Evolutionary conservation across 2,797 vertebrate species (phyloP), one percentile per base, ranked within the genome.

Genomic region (Microhierax caerulescens): DNA sequence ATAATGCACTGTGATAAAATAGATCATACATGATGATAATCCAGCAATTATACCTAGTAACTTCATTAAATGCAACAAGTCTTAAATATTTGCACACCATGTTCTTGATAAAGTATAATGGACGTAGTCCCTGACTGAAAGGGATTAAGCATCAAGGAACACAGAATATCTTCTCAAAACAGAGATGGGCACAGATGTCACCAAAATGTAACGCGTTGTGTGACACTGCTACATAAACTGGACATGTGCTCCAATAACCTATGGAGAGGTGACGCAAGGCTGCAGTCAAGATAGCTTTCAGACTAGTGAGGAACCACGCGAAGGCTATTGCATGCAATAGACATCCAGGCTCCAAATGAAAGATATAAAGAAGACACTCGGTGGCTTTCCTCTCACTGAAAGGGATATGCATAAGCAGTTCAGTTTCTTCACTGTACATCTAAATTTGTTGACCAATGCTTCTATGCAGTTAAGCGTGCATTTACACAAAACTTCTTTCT

Each of bases 141-240:
- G 4, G 5, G 32, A 82, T 47, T 50, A 27, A 59, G 8, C 3
- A 3, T n/a, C 47, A 63, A 75, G 18, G n/a, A 88, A 78, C 7
- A 27, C 16, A 47, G 25, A 88, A 68, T 4, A 64, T 7, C 14
- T 17, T 76, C 36, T 47, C 36, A 85, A 82, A 91, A 79, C 0
- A 1, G 0, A 39, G 28, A 47, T 2, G 10, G 73, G 43, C 36
- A 65, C 25, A 47, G 22, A 28, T 12, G 10, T 41, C 53, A 50
- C 34, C 12, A 2, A 60, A 60, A 12, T 15, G 4, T 9, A 37
- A 61, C n/a, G 43, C 2, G 0, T 0, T 23, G 34, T 19, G 54
- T 70, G 78, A 48, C 34, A 24, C 8, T 25, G 64, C 50, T 47
- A 59, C n/a, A 15, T 4, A 9, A 72, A 16, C n/a, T 27, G 34